Evolutionary conservation across 2,797 vertebrate genomes (phyloP).

Genomic region (Novumbra hubbsi): DNA sequence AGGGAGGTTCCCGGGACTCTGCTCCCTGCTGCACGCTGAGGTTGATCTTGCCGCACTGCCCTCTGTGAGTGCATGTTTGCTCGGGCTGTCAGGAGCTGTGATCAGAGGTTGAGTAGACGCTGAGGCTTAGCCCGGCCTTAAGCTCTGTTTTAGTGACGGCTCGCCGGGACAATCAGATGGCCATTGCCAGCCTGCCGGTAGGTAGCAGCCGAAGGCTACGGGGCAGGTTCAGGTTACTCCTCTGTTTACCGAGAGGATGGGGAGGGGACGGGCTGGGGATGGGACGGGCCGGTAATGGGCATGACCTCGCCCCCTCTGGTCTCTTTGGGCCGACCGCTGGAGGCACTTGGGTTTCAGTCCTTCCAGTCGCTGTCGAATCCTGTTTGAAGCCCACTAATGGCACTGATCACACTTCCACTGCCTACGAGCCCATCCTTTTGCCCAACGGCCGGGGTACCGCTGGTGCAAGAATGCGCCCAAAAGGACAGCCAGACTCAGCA

Average conservation of each 20-base stretch:
- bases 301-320: slow-evolving; percentile 2
- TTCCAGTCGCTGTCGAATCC: slow-evolving; percentile 71
- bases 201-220: not conserved
- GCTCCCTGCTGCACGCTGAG: not conserved
- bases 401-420: slow-evolving; percentile 70
- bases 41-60: not conserved
- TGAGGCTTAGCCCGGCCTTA: slow-evolving; percentile 8
- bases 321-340: slow-evolving; percentile 60
- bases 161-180: slow-evolving; percentile 39
- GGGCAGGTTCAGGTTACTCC: slow-evolving; percentile 44
- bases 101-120: not conserved
- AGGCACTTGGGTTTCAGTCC: slow-evolving; percentile 71
- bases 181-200: slow-evolving; percentile 34
- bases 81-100: not conserved
- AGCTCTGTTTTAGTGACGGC: not conserved
- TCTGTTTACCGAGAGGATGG: slow-evolving; percentile 37
- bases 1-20: not conserved
- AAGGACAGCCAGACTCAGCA: not conserved
- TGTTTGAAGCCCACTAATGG: slow-evolving; percentile 78
- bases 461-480: not conserved
- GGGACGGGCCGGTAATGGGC: not conserved
- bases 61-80: slow-evolving; percentile 3
- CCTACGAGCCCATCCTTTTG: slow-evolving; percentile 33
- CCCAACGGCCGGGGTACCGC: slow-evolving; percentile 8
- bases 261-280: slow-evolving; percentile 49